Evolutionary conservation across 2,113 vertebrate genomes (phyloP).

Genomic region (Rhinogobius similis): DNA sequence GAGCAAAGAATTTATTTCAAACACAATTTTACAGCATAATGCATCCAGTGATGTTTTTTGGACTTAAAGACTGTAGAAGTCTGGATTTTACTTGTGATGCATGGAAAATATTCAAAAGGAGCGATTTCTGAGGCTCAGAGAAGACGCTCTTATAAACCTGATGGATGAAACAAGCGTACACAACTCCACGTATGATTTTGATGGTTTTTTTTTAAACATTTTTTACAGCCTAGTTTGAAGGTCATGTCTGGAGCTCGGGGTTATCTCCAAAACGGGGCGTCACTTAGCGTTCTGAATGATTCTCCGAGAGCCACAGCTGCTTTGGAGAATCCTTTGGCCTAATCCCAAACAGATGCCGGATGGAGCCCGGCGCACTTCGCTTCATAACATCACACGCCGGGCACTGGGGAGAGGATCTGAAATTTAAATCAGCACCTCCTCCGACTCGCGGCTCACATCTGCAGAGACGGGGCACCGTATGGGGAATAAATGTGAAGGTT

Average conservation of each 20-base stretch:
- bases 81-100: no score
- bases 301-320: slow-evolving; percentile 29
- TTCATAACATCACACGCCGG: not conserved
- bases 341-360: slow-evolving; percentile 33
- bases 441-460: not conserved
- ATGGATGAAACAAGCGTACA: no score
- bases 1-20: no score
- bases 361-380: not conserved
- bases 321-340: slow-evolving; percentile 11
- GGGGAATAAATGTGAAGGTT: not conserved
- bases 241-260: slow-evolving; percentile 11
- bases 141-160: no score
- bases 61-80: no score
- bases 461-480: not conserved
- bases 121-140: no score
- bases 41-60: no score
- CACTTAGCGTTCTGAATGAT: slow-evolving; percentile 1
- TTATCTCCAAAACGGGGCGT: slow-evolving; percentile 14
- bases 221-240: not conserved
- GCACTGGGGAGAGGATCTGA: not conserved
- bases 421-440: not conserved
- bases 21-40: no score
- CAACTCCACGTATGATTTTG: no score
- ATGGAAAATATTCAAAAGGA: no score
- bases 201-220: no score